These are phyloP conservation scores for Chelon auratus DNA, from an alignment of 2,797 vertebrate species.

Conservation along the genomic window DNA sequence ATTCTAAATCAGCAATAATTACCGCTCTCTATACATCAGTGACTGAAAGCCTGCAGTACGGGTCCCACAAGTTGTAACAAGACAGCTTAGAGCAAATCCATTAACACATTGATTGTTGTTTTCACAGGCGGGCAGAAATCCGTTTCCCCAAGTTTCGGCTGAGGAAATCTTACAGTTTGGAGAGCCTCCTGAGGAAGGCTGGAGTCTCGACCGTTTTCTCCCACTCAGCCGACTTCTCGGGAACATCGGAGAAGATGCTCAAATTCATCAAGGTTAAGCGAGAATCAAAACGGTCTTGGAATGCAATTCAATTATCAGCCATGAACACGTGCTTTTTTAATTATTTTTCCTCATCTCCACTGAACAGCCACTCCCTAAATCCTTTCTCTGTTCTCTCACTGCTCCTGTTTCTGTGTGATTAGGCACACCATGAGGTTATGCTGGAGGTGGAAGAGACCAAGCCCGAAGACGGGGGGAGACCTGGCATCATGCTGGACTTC, in stretches of 20 bases:
- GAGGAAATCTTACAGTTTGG: conserved; percentile 45
- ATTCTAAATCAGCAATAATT: conserved; percentile 69
- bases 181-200: conserved; percentile 33
- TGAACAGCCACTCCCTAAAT: not conserved
- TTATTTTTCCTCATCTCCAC: too few relatives aligned
- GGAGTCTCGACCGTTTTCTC: conserved; percentile 46
- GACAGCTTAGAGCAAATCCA: conserved; percentile 58
- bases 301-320: too few relatives aligned
- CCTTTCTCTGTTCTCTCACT: not conserved
- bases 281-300: too few relatives aligned
- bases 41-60: conserved; percentile 33
- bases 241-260: conserved; percentile 2
- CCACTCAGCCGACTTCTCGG: conserved; percentile 28
- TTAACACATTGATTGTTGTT: conserved; percentile 62
- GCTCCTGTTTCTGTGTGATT: conserved; percentile 2
- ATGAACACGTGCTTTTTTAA: not conserved
- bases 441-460: conserved; percentile 50
- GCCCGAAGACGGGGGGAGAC: conserved; percentile 6
- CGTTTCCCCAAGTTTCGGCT: conserved; percentile 49
- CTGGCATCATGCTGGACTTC: conserved; percentile 30
- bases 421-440: conserved; percentile 43
- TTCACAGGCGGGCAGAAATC: conserved; percentile 63
- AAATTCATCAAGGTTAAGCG: conserved; percentile 28
- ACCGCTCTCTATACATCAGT: conserved; percentile 49
- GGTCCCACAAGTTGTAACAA: conserved; percentile 50